These are phyloP conservation scores for Cichladusa arquata DNA, from an alignment of 2,113 vertebrate genomes.

Conservation along the genomic window DNA sequence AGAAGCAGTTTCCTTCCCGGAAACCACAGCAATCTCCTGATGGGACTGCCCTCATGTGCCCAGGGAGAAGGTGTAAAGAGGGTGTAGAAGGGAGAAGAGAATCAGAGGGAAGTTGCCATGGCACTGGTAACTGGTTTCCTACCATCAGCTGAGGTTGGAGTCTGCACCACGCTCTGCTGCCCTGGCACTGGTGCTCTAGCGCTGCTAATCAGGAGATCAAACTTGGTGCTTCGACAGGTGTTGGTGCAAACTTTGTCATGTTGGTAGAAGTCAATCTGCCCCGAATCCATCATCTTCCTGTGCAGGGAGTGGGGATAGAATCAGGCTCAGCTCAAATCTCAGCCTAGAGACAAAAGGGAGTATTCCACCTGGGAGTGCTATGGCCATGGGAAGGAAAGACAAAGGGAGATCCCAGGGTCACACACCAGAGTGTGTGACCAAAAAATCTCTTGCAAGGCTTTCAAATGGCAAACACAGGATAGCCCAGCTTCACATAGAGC, in stretches of 20 bases:
- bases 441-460: neutral
- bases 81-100: neutral
- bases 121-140: conserved; percentile 49
- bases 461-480: neutral
- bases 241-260: conserved; percentile 93
- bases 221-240: conserved; percentile 95
- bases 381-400: neutral
- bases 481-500: neutral
- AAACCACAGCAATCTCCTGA: neutral
- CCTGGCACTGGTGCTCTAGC: conserved; percentile 82
- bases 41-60: neutral
- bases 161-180: conserved; percentile 82
- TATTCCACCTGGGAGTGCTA: neutral
- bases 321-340: neutral
- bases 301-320: conserved; percentile 22
- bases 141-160: conserved; percentile 84
- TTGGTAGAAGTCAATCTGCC: conserved; percentile 95
- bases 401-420: neutral
- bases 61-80: neutral
- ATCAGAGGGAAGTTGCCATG: neutral
- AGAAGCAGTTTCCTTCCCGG: neutral
- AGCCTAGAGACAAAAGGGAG: neutral
- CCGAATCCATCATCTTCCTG: conserved; percentile 97
- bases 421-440: neutral
- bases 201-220: conserved; percentile 89